These are phyloP conservation scores for Rhagophthalmus giganteus DNA, from an alignment of 2,888 invertebrate species.

Conservation along the genomic window DNA sequence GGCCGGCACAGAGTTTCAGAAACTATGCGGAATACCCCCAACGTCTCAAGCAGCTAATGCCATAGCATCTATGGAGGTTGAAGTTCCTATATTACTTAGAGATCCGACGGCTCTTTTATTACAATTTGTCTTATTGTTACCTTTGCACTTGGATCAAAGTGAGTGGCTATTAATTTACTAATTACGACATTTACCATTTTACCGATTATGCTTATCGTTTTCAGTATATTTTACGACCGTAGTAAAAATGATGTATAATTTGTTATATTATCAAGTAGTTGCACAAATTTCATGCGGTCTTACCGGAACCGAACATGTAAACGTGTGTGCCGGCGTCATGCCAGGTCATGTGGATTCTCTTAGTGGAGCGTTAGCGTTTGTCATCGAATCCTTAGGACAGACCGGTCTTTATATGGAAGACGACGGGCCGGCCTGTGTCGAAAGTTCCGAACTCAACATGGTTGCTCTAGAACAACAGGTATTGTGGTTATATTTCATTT, in stretches of 20 bases:
- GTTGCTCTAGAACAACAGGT: slow-evolving; percentile 55
- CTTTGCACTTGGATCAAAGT: slow-evolving; percentile 86
- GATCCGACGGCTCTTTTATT: slow-evolving; percentile 86
- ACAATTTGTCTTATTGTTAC: slow-evolving; percentile 84
- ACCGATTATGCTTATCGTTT: too few species aligned
- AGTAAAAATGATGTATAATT: slow-evolving; percentile 84
- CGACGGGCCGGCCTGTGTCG: slow-evolving; percentile 44
- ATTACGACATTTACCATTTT: too few species aligned
- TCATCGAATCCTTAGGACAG: slow-evolving; percentile 58
- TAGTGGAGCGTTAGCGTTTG: slow-evolving; percentile 52
- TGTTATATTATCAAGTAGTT: slow-evolving; percentile 87
- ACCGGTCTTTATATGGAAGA: slow-evolving; percentile 68
- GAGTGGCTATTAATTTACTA: too few species aligned
- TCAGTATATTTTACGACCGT: slow-evolving; percentile 87
- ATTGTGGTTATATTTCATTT: slow-evolving; percentile 1
- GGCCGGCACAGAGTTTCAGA: slow-evolving; percentile 59
- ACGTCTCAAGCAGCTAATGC: slow-evolving; percentile 42
- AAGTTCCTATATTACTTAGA: slow-evolving; percentile 82
- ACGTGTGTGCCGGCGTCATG: slow-evolving; percentile 44
- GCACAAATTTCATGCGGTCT: slow-evolving; percentile 74
- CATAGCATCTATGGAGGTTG: slow-evolving; percentile 57
- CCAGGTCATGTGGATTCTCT: slow-evolving; percentile 47
- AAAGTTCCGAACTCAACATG: slow-evolving; percentile 47
- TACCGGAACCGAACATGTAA: slow-evolving; percentile 66
- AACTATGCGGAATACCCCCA: slow-evolving; percentile 57